A percentile compares a stretch with the other conserved stretches of the same genome.
These are phyloP conservation scores for Charaxes varanes DNA, from an alignment of 1,140 invertebrate species.

Conservation along the genomic window DNA sequence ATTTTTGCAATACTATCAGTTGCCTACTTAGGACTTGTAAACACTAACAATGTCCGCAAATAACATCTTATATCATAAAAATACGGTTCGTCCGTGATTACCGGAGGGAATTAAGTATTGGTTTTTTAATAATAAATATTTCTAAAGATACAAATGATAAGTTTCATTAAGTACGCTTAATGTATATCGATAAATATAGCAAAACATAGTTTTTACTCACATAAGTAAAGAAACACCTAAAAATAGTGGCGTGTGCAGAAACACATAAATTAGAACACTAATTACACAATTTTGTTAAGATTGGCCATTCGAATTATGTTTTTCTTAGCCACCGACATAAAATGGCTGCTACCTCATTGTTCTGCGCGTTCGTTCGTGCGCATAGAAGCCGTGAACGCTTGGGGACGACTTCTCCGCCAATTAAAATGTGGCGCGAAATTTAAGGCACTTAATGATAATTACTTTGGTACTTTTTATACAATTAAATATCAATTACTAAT, in stretches of 20 bases:
- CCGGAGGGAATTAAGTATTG: slow-evolving; percentile 40
- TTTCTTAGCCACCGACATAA: slow-evolving; percentile 75
- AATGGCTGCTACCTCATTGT: slow-evolving; percentile 75
- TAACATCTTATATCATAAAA: slow-evolving; percentile 29
- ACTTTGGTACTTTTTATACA: slow-evolving; percentile 41
- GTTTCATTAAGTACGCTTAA: slow-evolving; percentile 58
- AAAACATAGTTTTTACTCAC: slow-evolving; percentile 68
- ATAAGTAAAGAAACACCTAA: slow-evolving; percentile 68
- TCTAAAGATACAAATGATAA: slow-evolving; percentile 59
- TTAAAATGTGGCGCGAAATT: slow-evolving; percentile 75
- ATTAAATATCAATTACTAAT: slow-evolving; percentile 30
- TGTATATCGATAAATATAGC: slow-evolving; percentile 54
- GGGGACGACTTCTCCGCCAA: slow-evolving; percentile 72
- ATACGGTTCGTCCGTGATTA: slow-evolving; percentile 38
- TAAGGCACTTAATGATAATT: slow-evolving; percentile 62
- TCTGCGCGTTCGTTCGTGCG: slow-evolving; percentile 74
- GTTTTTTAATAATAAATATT: slow-evolving; percentile 58
- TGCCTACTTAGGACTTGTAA: slow-evolving; percentile 40
- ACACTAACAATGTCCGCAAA: slow-evolving; percentile 46
- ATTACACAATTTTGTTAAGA: slow-evolving; percentile 74
- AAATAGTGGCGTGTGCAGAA: slow-evolving; percentile 61
- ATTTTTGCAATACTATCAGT: slow-evolving; percentile 41
- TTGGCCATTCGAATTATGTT: slow-evolving; percentile 75
- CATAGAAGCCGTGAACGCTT: slow-evolving; percentile 74
- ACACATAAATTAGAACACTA: slow-evolving; percentile 73